phyloP scores from a whole-genome alignment of 1,140 invertebrate genomes.

The Heliconius congener region DNA sequence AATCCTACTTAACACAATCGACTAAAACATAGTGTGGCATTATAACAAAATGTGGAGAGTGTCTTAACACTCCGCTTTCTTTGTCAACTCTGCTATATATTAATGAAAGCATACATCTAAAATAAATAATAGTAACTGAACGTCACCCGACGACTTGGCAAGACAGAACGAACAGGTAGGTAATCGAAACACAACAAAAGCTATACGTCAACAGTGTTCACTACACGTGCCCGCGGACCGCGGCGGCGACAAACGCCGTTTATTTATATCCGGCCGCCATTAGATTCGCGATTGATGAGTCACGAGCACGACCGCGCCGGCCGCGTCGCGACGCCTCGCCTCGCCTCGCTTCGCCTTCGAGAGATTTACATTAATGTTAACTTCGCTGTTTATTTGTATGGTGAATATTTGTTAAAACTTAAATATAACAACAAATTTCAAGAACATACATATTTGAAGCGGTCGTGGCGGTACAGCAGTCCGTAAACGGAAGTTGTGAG shows the following conservation, averaged over 20 bases:
- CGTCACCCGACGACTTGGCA: neutral
- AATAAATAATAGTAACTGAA: neutral
- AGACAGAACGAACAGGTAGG: neutral
- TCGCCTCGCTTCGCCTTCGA: neutral
- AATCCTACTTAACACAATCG: no score
- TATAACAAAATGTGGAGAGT: no score
- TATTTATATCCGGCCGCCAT: slow-evolving; percentile 20
- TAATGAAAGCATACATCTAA: neutral
- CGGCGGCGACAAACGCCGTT: slow-evolving; percentile 24
- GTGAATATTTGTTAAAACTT: neutral
- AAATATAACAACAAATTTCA: no score
- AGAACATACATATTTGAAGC: no score
- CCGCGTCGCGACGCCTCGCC: neutral
- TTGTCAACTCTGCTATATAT: no score
- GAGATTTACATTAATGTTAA: neutral
- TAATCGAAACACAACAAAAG: slow-evolving; percentile 10
- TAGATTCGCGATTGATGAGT: slow-evolving; percentile 20
- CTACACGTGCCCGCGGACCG: slow-evolving; percentile 1
- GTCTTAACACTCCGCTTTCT: no score
- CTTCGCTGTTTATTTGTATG: neutral
- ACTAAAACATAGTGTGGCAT: no score
- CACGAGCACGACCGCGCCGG: neutral
- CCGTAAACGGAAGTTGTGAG: no score
- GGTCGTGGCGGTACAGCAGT: no score
- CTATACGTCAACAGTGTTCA: slow-evolving; percentile 6